Percentiles rank a stretch among this genome's conserved stretches.
Evolutionary conservation across 2,113 vertebrate species (phyloP).

Genomic region (Catharus minimus): DNA sequence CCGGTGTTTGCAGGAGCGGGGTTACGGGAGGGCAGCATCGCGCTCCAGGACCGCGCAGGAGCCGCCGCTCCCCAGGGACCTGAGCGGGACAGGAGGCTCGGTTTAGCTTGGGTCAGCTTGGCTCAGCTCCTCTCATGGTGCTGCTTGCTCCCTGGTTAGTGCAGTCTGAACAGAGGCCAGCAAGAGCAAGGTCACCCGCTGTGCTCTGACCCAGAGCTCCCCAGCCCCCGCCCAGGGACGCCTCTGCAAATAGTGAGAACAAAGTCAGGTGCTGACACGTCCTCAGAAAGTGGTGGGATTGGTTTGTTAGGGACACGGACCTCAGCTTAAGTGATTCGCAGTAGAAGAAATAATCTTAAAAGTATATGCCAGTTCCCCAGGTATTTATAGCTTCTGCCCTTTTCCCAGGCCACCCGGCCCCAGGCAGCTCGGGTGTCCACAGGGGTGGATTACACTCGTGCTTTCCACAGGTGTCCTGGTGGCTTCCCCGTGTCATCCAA

Average conservation of each 20-base stretch:
- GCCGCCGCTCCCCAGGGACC: rapidly evolving
- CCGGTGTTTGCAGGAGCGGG: not conserved
- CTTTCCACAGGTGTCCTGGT: not conserved
- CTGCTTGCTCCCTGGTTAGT: not conserved
- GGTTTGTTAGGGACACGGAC: not conserved
- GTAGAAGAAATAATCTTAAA: not conserved
- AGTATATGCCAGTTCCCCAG: not conserved
- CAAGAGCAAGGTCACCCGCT: not conserved
- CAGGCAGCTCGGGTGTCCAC: not conserved
- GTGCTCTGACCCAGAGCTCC: not conserved
- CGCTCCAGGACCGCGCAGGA: rapidly evolving
- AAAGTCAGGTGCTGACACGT: not conserved
- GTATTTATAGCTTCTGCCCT: constrained; percentile 22
- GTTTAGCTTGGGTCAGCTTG: not conserved
- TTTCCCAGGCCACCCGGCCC: rapidly evolving
- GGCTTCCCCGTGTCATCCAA: not conserved
- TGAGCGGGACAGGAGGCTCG: rapidly evolving
- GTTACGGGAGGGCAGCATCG: rapidly evolving
- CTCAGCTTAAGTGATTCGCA: not conserved
- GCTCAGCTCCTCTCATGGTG: not conserved
- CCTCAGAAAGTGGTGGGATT: not conserved
- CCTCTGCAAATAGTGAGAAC: not conserved
- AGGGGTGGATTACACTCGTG: not conserved
- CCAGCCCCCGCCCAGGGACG: not conserved
- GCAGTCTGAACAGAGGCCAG: not conserved